Percentiles rank a stretch among this genome's conserved stretches.
Evolutionary conservation across 2,113 vertebrate species (phyloP).

Genomic region (Ivindomyrus marchei): DNA sequence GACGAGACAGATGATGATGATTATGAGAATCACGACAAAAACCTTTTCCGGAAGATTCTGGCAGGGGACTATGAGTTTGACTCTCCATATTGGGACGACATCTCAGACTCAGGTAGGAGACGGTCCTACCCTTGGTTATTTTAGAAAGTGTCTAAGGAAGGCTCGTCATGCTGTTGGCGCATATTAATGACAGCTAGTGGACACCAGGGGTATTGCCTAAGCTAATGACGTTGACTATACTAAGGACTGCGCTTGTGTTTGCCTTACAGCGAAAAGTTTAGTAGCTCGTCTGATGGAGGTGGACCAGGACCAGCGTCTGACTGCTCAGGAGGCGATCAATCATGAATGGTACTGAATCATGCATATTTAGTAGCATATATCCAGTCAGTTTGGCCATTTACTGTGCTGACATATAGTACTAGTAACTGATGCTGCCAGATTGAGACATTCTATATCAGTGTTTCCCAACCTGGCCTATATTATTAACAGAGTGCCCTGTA

Average conservation of each 20-base stretch:
- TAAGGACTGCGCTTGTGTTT: conserved; percentile 20
- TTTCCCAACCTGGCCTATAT: not conserved
- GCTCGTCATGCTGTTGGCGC: not conserved
- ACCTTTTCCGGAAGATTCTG: conserved; percentile 93
- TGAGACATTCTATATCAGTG: not conserved
- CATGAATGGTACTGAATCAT: conserved; percentile 77
- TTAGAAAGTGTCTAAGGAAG: not conserved
- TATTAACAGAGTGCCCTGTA: not conserved
- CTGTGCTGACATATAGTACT: not conserved
- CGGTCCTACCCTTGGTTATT: not conserved
- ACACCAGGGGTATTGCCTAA: not conserved
- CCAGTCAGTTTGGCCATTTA: not conserved
- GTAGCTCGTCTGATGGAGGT: conserved; percentile 94
- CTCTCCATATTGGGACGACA: conserved; percentile 96
- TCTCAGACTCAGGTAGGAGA: conserved; percentile 83
- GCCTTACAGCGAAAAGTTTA: conserved; percentile 77
- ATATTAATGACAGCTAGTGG: not conserved
- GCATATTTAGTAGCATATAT: not conserved
- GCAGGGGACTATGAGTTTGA: conserved; percentile 95
- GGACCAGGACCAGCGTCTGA: conserved; percentile 92
- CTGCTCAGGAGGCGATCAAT: conserved; percentile 90
- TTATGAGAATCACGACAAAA: conserved; percentile 96
- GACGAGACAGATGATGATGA: conserved; percentile 94
- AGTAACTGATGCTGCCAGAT: not conserved
- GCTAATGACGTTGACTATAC: not conserved